Evolutionary conservation across 2,113 vertebrate genomes (phyloP).

Genomic region (Atrichornis clamosus): DNA sequence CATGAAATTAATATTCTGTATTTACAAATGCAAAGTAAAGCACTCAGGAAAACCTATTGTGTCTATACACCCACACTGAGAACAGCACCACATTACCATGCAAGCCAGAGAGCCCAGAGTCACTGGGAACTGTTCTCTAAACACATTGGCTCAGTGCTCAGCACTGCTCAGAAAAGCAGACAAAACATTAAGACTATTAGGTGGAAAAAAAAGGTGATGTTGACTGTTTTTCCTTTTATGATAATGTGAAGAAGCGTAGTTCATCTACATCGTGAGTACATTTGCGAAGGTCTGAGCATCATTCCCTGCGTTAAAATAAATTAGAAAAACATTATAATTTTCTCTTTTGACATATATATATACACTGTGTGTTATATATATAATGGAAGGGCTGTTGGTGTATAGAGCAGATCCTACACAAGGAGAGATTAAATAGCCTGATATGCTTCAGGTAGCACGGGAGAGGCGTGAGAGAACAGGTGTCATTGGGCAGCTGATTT

Average conservation of each 20-base stretch:
- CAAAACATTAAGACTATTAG: background rate
- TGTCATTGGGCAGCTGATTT: background rate
- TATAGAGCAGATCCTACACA: background rate
- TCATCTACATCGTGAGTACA: background rate
- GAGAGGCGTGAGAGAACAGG: background rate
- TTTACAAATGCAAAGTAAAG: background rate
- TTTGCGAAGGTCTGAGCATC: background rate
- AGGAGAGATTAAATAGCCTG: background rate
- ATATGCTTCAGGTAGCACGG: background rate
- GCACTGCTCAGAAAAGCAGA: background rate
- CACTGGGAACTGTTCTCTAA: background rate
- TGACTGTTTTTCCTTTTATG: background rate
- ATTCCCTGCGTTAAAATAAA: background rate
- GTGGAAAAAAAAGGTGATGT: accelerated
- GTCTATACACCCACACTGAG: background rate
- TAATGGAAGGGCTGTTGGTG: background rate
- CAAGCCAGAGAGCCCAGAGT: background rate
- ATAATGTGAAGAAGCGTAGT: background rate
- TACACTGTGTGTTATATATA: background rate
- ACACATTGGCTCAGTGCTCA: background rate
- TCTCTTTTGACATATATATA: background rate
- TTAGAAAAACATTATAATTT: background rate
- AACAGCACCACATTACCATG: background rate
- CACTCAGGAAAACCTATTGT: background rate
- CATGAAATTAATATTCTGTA: background rate